Evolutionary conservation across 2,888 invertebrate genomes (phyloP), one percentile per base, ranked within the genome.

Genomic region (Bombylius discolor): DNA sequence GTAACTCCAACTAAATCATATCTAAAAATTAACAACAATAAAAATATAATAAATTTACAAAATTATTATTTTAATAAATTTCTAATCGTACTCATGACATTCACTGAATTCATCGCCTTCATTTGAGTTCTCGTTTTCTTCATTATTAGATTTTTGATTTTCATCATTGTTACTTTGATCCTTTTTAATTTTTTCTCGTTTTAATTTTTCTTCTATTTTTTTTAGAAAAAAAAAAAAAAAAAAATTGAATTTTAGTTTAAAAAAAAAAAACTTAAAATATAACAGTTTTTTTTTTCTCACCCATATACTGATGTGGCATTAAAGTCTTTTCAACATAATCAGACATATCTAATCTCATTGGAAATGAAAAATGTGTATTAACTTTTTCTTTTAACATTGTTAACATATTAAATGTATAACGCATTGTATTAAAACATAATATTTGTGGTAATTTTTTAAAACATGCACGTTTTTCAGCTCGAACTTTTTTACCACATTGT

Each of bases 301-400:
- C 86, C 75, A 86, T 84, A 70, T 88, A 88, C 65, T 90, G 89
- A 58, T 89, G 89, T 0, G 91, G 89, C 87, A 93, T 90, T 3
- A 96, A 78, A 64, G 90, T 89, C 70, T 91, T 90, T 73, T 96
- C 96, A 58, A 95, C 90, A 68, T 96, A 96, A 47, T 89, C 89
- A 0, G 89, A 88, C 95, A 96, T 96, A 70, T 94, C 94, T 12
- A 96, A 77, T 51, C 89, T 78, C 76, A 95, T 81, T 0, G 96
- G 96, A 73, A 96, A 96, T 13, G 94, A 95, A 72, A 96, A 96
- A 68, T 95, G 94, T 0, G 96, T 96, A 75, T 96, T 96, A 3
- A 96, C 95, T 70, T 96, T 96, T 71, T 96, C 96, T 68, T 95
- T 95, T 58, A 92, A 79, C 95, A 96, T 95, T 0, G 96, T 96